Evolutionary conservation across 2,113 vertebrate genomes (phyloP).

Genomic region (Setophaga petechia): DNA sequence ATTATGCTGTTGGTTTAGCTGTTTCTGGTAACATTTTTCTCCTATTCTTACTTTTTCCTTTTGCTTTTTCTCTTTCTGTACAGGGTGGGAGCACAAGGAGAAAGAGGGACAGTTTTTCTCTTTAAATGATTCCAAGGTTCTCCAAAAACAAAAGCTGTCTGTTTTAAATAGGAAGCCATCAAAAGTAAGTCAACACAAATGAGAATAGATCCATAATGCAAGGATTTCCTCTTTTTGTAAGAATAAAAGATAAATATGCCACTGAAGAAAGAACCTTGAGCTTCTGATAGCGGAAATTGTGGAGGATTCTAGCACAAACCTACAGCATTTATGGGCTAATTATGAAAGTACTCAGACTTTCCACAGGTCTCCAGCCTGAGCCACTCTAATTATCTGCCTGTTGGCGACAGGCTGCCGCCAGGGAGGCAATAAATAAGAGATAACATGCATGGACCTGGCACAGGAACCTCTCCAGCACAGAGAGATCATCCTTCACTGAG

Average conservation of each 20-base stretch:
- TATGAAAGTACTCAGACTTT: background rate
- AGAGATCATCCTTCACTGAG: conserved; percentile 5
- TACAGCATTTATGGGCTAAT: background rate
- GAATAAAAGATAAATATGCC: background rate
- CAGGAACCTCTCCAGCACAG: background rate
- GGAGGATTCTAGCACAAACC: background rate
- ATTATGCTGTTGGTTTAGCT: conserved; percentile 60
- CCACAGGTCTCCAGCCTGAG: conserved; percentile 13
- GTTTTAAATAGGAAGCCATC: conserved; percentile 36
- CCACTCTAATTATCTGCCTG: conserved; percentile 20
- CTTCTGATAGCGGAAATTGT: background rate
- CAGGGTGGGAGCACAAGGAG: background rate
- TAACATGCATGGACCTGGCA: conserved; percentile 22
- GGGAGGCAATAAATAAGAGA: conserved; percentile 51
- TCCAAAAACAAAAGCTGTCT: conserved; percentile 10
- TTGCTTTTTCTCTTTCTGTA: background rate
- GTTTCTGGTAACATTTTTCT: conserved; percentile 57
- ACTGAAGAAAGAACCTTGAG: background rate
- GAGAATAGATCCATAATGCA: conserved; percentile 4
- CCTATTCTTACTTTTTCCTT: conserved; percentile 22
- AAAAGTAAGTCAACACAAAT: conserved; percentile 6
- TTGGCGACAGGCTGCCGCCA: background rate
- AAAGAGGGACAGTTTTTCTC: background rate
- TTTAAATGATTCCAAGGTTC: conserved; percentile 15
- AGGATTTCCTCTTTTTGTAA: background rate